A percentile compares a stretch with the other conserved stretches of the same genome.
Conservation (phyloP, 2,797 vertebrate genomes). For the Trematomus bernacchii region DNA sequence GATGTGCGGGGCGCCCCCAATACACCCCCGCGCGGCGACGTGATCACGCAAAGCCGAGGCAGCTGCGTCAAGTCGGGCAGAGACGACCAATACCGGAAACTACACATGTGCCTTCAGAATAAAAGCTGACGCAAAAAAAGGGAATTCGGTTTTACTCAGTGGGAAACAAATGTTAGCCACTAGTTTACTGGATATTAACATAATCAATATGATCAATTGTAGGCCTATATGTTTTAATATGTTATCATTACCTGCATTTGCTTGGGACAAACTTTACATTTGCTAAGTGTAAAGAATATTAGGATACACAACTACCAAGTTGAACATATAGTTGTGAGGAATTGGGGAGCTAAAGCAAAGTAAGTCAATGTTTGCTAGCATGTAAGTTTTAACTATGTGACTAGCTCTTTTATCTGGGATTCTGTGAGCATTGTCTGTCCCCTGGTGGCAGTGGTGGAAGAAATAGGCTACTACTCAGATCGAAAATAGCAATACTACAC, state of each 20-base stretch:
- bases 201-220: not conserved
- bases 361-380: not conserved
- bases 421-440: not conserved
- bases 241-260: not conserved
- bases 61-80: conserved; percentile 22
- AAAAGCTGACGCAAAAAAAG: conserved; percentile 16
- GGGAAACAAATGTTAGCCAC: not conserved
- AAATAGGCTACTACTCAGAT: too few relatives aligned
- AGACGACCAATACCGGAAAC: conserved; percentile 31
- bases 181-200: not conserved
- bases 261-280: not conserved
- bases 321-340: too few relatives aligned
- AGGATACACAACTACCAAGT: not conserved
- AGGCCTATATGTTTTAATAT: not conserved
- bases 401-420: too few relatives aligned
- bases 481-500: too few relatives aligned
- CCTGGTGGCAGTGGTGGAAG: too few relatives aligned
- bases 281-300: not conserved
- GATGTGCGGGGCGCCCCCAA: conserved; percentile 68
- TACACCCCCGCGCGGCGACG: conserved; percentile 67
- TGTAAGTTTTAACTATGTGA: not conserved
- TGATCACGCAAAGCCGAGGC: conserved; percentile 66
- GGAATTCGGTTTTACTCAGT: not conserved
- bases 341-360: not conserved
- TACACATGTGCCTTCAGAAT: conserved; percentile 34